Evolutionary conservation across 1,140 invertebrate species (phyloP), one percentile per base, ranked within the genome.

Genomic region (Delia radicum): DNA sequence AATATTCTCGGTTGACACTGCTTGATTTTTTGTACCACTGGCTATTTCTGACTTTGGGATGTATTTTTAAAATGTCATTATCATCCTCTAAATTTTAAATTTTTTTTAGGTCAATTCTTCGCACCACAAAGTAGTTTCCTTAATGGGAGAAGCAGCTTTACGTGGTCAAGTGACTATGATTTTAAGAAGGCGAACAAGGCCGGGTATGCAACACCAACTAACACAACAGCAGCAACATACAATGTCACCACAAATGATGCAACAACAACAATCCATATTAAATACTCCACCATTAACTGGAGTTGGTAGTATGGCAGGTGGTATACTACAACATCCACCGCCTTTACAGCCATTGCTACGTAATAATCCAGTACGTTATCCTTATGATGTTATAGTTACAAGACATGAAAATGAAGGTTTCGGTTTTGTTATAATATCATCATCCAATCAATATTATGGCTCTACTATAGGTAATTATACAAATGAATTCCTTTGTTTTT

Each of bases 381-480:
- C 92, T 0, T 96, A 96, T 80, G 95, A 98, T 83, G 94, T 98
- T 12, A 93, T 94, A 10, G 94, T 99, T 0, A 94, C 92, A 46
- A 90, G 97, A 73, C 92, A 93, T 84, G 96, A 98, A 80, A 95
- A 93, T 75, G 98, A 99, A 88, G 98, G 98, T 10, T 99, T 99
- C 87, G 98, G 98, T 21, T 99, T 99, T 87, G 97, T 99, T 24
- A 98, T 99, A 73, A 98, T 99, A 79, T 99, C 97, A 0, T 98
- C 96, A 12, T 94, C 96, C 1, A 96, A 96, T 76, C 85, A 86
- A 65, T 86, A 79, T 26, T 86, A 85, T 75, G 95, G 95, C 33
- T 95, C 95, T 2, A 97, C 96, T 31, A 98, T 99, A 83, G 97
- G 97, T 93, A 90, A 61, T 73, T 48, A 0, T 46, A 15, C 3